Base-by-base conservation (phyloP, 2,113 vertebrate species). In the Cyanoderma ruficeps region DNA sequence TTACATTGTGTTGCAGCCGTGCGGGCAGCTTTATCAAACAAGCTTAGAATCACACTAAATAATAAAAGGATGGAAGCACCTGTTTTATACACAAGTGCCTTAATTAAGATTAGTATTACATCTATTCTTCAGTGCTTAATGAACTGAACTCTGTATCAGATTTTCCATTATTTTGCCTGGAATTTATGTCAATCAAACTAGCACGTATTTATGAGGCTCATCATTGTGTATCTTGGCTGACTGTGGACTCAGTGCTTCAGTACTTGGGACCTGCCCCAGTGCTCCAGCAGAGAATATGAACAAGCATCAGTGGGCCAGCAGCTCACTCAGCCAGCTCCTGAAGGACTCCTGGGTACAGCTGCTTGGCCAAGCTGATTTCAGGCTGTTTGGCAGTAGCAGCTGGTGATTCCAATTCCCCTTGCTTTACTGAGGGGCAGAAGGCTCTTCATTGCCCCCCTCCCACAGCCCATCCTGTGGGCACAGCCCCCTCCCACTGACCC, bases 111-210 rank as follows among this genome's bases (percentile, higher is more conserved):
- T 84, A 78, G 49, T 53, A 63, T 79, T 87, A 19, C 1, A 2
- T 33, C 69, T 72, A 13, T 89, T 94, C 69, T 85, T 94, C 74
- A n/a, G 80, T 39, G 77, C 61, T 56, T 76, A 57, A 86, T 91
- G 70, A 95, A 39, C 30, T 84, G 77, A 82, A 79, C 44, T 7
- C 79, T 57, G 57, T 57, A 91, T 93, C 91, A 91, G 65, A 82
- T 91, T 95, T 96, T 91, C 89, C 72, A 68, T 93, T 91, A 60
- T 95, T 95, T 94, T 56, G 14, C 74, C 65, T 35, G 65, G 64
- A 89, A 76, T 67, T 44, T 52, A 15, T 93, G 89, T 89, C 94
- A 95, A 28, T 92, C 89, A 92, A 82, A 35, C 49, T 3, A 76
- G 68, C 12, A 1, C 2, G 18, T 69, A 50, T 88, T 88, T 74